Conservation (phyloP, 92 coral and sea anemone species). For the Palythoa grandiflora region DNA sequence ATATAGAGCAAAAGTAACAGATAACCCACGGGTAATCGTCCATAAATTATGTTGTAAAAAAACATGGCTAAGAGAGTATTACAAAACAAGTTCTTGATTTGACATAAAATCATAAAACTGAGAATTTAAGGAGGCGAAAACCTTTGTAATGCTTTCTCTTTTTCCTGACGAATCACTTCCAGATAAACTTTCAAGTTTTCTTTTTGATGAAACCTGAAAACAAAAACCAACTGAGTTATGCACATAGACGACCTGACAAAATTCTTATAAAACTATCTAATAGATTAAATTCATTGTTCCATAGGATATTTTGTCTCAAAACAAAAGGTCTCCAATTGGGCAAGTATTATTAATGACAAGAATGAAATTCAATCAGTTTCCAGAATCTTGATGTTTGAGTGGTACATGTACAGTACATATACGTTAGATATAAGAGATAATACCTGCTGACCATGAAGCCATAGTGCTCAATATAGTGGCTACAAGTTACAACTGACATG, state of each 20-base stretch:
- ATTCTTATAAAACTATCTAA: neutral
- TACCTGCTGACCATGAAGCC: too few relatives aligned
- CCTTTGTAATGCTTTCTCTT: slow-evolving; percentile 28
- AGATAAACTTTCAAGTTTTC: slow-evolving; percentile 46
- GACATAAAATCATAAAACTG: neutral
- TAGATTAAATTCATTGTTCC: neutral
- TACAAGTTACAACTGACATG: too few relatives aligned
- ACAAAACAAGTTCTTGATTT: neutral
- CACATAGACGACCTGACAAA: neutral
- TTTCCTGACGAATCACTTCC: slow-evolving; percentile 24
- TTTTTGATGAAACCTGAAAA: slow-evolving; percentile 50
- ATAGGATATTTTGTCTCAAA: neutral
- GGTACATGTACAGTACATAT: too few relatives aligned
- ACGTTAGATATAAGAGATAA: too few relatives aligned
- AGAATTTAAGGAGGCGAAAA: neutral
- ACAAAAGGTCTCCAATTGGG: too few relatives aligned
- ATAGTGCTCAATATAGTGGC: too few relatives aligned
- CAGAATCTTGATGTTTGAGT: too few relatives aligned
- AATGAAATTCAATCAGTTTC: too few relatives aligned
- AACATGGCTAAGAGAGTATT: neutral
- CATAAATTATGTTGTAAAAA: neutral
- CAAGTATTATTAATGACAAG: too few relatives aligned
- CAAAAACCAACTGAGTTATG: neutral
- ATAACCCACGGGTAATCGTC: neutral
- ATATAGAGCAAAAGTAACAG: too few relatives aligned